Conservation (phyloP, 2,888 invertebrate genomes). For the Drosophila hamatofila region DNA sequence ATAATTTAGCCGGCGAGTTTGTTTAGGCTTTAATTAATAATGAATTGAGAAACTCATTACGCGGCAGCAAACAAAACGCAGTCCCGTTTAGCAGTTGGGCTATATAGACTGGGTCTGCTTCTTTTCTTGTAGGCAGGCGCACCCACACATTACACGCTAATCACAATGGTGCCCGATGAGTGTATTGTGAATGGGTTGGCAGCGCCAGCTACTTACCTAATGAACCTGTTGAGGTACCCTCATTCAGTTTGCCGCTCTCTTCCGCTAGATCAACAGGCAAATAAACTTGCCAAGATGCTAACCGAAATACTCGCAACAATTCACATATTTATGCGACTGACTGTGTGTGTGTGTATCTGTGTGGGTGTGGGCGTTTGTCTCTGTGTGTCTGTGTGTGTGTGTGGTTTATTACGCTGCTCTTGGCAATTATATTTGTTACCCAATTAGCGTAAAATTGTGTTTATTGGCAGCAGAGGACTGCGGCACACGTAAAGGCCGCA, state of each 20-base stretch:
- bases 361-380: slow-evolving; percentile 12
- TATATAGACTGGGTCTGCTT: too few relatives aligned
- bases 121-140: background rate
- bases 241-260: slow-evolving; percentile 4
- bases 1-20: slow-evolving; percentile 74
- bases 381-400: slow-evolving; percentile 44
- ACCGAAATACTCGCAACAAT: slow-evolving; percentile 46
- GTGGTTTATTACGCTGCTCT: slow-evolving; percentile 81
- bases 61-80: slow-evolving; percentile 64
- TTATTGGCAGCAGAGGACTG: slow-evolving; percentile 73
- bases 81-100: slow-evolving; percentile 2
- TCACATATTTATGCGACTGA: slow-evolving; percentile 45
- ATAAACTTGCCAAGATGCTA: slow-evolving; percentile 34
- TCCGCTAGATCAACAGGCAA: slow-evolving; percentile 30
- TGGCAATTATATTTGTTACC: slow-evolving; percentile 84
- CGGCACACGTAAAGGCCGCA: slow-evolving; percentile 44
- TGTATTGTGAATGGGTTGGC: slow-evolving; percentile 42
- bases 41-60: slow-evolving; percentile 81
- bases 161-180: slow-evolving; percentile 52
- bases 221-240: slow-evolving; percentile 77
- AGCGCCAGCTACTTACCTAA: slow-evolving; percentile 66
- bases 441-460: slow-evolving; percentile 83
- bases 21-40: slow-evolving; percentile 78
- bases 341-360: slow-evolving; percentile 42
- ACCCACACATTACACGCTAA: slow-evolving; percentile 43